phyloP scores from a whole-genome alignment of 2,888 invertebrate species.

The Chouioia cunea region DNA sequence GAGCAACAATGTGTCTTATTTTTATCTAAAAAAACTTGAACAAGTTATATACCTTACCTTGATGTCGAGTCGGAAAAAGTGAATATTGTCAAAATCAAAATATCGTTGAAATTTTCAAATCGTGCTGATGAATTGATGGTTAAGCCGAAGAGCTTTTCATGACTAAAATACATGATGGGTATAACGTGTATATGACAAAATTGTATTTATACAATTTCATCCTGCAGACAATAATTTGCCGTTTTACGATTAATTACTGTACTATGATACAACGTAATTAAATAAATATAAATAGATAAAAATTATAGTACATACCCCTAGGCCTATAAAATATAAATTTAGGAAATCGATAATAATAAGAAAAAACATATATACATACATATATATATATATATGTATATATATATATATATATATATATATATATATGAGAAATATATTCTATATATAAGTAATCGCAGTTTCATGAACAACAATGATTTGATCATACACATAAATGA shows the following conservation, averaged over 20 bases:
- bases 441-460: slow-evolving; percentile 56
- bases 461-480: slow-evolving; percentile 43
- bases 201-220: slow-evolving; percentile 58
- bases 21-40: no score
- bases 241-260: slow-evolving; percentile 60
- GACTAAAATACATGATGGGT: slow-evolving; percentile 58
- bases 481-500: slow-evolving; percentile 50
- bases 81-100: slow-evolving; percentile 28
- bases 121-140: slow-evolving; percentile 54
- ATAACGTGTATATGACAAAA: slow-evolving; percentile 49
- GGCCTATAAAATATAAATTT: slow-evolving; percentile 55
- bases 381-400: slow-evolving; percentile 48
- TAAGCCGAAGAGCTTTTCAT: slow-evolving; percentile 66
- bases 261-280: slow-evolving; percentile 56
- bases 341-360: slow-evolving; percentile 52
- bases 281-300: slow-evolving; percentile 44
- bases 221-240: slow-evolving; percentile 67
- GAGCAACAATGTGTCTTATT: no score
- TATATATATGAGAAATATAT: slow-evolving; percentile 51
- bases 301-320: slow-evolving; percentile 55
- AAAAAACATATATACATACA: no score
- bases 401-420: slow-evolving; percentile 51
- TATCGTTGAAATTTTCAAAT: slow-evolving; percentile 17
- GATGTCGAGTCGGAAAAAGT: slow-evolving; percentile 5
- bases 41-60: no score